Conservation (phyloP, 2,888 invertebrate genomes). For the Agriopis aurantiaria region DNA sequence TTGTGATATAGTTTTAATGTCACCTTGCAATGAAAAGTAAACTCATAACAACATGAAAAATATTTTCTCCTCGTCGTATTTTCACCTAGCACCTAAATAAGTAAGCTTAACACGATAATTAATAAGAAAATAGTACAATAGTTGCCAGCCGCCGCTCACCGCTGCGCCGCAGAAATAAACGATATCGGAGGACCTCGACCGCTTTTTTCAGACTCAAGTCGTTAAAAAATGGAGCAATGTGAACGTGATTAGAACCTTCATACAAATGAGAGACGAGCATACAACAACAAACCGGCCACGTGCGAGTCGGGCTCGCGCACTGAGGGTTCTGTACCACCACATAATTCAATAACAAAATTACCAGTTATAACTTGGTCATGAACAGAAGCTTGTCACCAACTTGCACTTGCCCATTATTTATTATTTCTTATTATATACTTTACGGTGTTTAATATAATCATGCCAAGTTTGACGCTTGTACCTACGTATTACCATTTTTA, state of each 20-base stretch:
- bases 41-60: neutral
- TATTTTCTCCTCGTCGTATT: neutral
- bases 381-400: too few species aligned
- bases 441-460: too few species aligned
- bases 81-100: neutral
- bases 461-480: too few species aligned
- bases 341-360: too few species aligned
- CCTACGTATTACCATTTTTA: too few species aligned
- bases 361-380: too few species aligned
- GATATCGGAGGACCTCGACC: conserved; percentile 43
- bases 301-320: too few species aligned
- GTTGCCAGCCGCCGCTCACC: conserved; percentile 12
- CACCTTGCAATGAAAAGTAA: conserved; percentile 9
- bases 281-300: neutral
- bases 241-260: conserved; percentile 34
- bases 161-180: conserved; percentile 16
- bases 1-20: conserved; percentile 1
- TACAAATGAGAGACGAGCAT: conserved; percentile 26
- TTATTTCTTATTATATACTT: too few species aligned
- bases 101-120: conserved; percentile 12
- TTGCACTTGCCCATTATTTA: too few species aligned
- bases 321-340: too few species aligned
- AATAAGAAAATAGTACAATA: conserved; percentile 25
- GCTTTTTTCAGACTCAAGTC: conserved; percentile 35
- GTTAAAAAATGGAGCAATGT: conserved; percentile 41